Evolutionary conservation across 2,888 invertebrate genomes (phyloP).

Genomic region (Chaetogeoica ovagalla): DNA sequence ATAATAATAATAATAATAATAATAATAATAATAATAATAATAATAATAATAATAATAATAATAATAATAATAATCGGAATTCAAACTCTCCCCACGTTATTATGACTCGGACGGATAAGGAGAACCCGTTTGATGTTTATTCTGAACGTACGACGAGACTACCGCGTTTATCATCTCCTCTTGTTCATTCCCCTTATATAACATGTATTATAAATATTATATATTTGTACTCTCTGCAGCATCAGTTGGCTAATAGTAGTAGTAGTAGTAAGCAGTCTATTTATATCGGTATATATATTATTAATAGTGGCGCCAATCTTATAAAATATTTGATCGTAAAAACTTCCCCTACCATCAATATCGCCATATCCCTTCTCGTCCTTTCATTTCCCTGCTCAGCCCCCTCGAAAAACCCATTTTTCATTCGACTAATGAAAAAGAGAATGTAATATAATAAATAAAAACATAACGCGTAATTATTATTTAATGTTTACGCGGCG

Average conservation of each 20-base stretch:
- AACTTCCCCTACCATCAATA: constrained; percentile 6
- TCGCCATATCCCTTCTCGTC: not conserved
- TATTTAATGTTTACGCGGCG: not conserved
- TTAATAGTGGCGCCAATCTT: constrained; percentile 36
- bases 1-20: too few species aligned
- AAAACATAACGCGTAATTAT: constrained; percentile 34
- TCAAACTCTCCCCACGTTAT: not conserved
- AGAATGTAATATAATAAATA: constrained; percentile 23
- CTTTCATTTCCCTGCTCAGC: not conserved
- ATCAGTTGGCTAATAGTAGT: too few species aligned
- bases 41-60: too few species aligned
- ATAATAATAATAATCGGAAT: not conserved
- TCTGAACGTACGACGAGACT: not conserved
- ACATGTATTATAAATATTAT: not conserved
- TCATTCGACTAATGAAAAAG: constrained; percentile 17
- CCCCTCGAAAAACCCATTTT: not conserved
- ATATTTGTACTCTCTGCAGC: not conserved
- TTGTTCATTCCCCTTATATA: too few species aligned
- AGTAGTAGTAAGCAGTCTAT: too few species aligned
- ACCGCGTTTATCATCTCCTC: not conserved
- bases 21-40: too few species aligned
- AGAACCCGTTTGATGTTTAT: not conserved
- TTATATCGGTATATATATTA: constrained; percentile 1
- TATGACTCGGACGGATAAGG: too few species aligned
- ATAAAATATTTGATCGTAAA: constrained; percentile 10